Evolutionary conservation across 2,797 vertebrate genomes (phyloP).

Genomic region (Liparis tanakae): DNA sequence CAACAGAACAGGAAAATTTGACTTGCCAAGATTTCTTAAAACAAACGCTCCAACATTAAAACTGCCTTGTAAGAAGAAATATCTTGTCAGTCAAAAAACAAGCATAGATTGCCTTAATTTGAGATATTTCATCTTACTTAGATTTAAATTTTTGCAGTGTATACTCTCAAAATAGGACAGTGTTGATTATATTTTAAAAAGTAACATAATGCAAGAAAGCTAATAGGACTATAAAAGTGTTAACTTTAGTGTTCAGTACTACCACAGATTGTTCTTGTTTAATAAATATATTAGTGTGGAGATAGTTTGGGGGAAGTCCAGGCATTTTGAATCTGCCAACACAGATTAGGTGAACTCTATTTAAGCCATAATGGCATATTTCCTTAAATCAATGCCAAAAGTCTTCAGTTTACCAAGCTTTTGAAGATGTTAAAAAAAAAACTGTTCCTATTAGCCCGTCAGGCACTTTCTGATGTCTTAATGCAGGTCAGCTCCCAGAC

Average conservation of each 20-base stretch:
- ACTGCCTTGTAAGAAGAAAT: too few species aligned
- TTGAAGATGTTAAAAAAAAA: slow-evolving; percentile 75
- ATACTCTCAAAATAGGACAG: neutral
- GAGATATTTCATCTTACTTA: too few species aligned
- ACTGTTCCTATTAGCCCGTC: slow-evolving; percentile 73
- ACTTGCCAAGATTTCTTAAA: too few species aligned
- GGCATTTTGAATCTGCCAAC: slow-evolving; percentile 75
- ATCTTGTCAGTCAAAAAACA: too few species aligned
- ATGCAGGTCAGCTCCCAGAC: slow-evolving; percentile 79
- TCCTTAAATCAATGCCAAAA: slow-evolving; percentile 80
- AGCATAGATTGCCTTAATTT: too few species aligned
- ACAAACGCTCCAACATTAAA: too few species aligned
- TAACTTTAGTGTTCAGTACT: slow-evolving; percentile 43
- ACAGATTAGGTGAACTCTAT: slow-evolving; percentile 79
- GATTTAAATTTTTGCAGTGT: too few species aligned
- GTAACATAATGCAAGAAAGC: slow-evolving; percentile 6
- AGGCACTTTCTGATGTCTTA: slow-evolving; percentile 79
- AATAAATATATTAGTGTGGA: slow-evolving; percentile 64
- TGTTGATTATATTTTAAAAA: neutral
- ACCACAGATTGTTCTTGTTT: slow-evolving; percentile 52
- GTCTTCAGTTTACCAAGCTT: slow-evolving; percentile 75
- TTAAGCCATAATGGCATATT: slow-evolving; percentile 78
- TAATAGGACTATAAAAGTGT: slow-evolving; percentile 35
- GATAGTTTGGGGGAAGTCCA: slow-evolving; percentile 65
- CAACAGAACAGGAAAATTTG: too few species aligned